These are phyloP conservation scores for Adelges cooleyi DNA, from an alignment of 1,140 invertebrate species.

Conservation along the genomic window DNA sequence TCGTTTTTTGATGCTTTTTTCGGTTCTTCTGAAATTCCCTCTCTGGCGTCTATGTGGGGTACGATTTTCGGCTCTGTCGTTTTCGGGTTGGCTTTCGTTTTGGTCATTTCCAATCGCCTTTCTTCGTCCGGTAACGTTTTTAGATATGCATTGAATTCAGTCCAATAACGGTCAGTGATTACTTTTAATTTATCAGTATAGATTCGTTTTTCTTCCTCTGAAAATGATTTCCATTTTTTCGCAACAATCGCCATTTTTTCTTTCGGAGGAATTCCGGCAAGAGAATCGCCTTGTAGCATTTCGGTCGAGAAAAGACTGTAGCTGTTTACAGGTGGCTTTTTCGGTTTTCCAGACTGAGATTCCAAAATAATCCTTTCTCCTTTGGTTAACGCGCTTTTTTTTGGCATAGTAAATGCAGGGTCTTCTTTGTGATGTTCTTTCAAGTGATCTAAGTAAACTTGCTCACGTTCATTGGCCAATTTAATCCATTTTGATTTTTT, in stretches of 20 bases:
- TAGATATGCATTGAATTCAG: too few relatives aligned
- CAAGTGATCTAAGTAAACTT: not conserved
- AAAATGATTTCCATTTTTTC: slow-evolving; percentile 7
- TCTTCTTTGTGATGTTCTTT: slow-evolving; percentile 22
- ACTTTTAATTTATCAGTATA: slow-evolving; percentile 11
- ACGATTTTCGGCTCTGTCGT: slow-evolving; percentile 7
- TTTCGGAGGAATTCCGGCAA: not conserved
- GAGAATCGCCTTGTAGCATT: slow-evolving; percentile 1
- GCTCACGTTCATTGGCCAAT: too few relatives aligned
- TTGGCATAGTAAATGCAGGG: slow-evolving; percentile 3
- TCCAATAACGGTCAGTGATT: slow-evolving; percentile 8
- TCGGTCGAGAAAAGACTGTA: too few relatives aligned
- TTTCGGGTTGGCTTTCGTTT: slow-evolving; percentile 2
- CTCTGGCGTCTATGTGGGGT: slow-evolving; percentile 2
- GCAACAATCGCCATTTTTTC: not conserved
- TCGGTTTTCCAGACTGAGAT: too few relatives aligned
- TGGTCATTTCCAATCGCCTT: not conserved
- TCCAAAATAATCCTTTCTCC: too few relatives aligned
- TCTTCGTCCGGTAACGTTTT: slow-evolving; percentile 8
- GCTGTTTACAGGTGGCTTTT: slow-evolving; percentile 4
- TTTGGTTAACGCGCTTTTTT: slow-evolving; percentile 17
- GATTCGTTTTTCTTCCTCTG: slow-evolving; percentile 4
- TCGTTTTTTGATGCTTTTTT: not conserved
- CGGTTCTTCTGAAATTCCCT: too few relatives aligned
- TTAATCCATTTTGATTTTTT: slow-evolving; percentile 26